These are phyloP conservation scores for Heliconius hermathena DNA, from an alignment of 1,140 invertebrate genomes.

Conservation along the genomic window DNA sequence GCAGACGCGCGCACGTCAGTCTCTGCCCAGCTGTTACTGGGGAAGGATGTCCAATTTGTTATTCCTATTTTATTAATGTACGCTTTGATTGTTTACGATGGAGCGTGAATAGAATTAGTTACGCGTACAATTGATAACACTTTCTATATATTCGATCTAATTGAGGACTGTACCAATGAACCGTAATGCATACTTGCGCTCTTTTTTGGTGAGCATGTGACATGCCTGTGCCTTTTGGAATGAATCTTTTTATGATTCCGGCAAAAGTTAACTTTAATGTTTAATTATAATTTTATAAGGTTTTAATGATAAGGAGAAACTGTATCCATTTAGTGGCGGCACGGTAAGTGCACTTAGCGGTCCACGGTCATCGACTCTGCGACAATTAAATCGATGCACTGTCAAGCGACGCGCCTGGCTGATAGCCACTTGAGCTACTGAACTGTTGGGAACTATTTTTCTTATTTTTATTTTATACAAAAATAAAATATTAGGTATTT, in stretches of 20 bases:
- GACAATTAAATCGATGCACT: conserved; percentile 67
- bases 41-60: conserved; percentile 31
- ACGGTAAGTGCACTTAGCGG: conserved; percentile 52
- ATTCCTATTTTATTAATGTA: conserved; percentile 11
- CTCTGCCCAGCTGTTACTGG: conserved; percentile 39
- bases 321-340: conserved; percentile 38
- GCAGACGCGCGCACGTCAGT: conserved; percentile 46
- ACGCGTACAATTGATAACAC: conserved; percentile 13
- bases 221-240: not conserved
- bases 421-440: conserved; percentile 38
- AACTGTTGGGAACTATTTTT: conserved; percentile 20
- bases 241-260: not conserved
- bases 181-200: not conserved
- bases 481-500: not conserved
- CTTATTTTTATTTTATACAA: no score
- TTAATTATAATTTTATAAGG: conserved; percentile 4
- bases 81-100: conserved; percentile 17
- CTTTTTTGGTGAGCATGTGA: not conserved
- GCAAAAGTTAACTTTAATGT: not conserved
- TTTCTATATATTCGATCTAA: not conserved
- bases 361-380: conserved; percentile 66
- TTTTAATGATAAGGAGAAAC: conserved; percentile 25
- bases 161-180: not conserved
- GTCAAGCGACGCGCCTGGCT: conserved; percentile 43
- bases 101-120: conserved; percentile 21